These are phyloP conservation scores for Ahaetulla prasina DNA, from an alignment of 2,113 vertebrate species.

Conservation along the genomic window DNA sequence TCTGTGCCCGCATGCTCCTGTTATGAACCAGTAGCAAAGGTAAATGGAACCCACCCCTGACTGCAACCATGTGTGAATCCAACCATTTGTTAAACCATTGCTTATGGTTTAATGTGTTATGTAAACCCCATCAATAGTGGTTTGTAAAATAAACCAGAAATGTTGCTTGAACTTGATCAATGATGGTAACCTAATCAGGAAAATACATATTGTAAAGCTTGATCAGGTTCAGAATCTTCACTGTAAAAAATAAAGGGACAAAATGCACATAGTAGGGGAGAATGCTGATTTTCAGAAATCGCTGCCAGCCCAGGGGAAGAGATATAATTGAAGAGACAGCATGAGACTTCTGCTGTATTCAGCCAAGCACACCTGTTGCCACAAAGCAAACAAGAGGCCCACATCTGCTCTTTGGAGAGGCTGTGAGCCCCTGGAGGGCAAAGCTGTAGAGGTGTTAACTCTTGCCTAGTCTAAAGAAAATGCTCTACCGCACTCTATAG, in stretches of 20 bases:
- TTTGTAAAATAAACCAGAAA: background rate
- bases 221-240: conserved; percentile 37
- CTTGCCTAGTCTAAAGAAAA: background rate
- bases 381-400: conserved; percentile 10
- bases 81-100: background rate
- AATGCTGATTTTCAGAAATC: conserved; percentile 40
- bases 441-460: background rate
- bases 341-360: conserved; percentile 9
- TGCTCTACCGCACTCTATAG: background rate
- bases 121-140: background rate
- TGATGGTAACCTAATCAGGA: background rate
- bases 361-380: conserved; percentile 44
- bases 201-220: conserved; percentile 12
- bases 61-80: background rate
- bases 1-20: too few relatives aligned
- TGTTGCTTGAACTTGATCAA: background rate
- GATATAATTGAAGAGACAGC: conserved; percentile 39
- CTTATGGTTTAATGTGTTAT: background rate
- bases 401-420: conserved; percentile 20
- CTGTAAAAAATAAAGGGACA: conserved; percentile 45
- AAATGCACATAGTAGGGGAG: conserved; percentile 38
- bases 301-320: conserved; percentile 54
- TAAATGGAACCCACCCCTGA: too few relatives aligned
- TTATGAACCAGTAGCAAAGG: too few relatives aligned
- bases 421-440: background rate